These are phyloP conservation scores for Pandion haliaetus DNA, from an alignment of 2,113 vertebrate species.

Conservation along the genomic window DNA sequence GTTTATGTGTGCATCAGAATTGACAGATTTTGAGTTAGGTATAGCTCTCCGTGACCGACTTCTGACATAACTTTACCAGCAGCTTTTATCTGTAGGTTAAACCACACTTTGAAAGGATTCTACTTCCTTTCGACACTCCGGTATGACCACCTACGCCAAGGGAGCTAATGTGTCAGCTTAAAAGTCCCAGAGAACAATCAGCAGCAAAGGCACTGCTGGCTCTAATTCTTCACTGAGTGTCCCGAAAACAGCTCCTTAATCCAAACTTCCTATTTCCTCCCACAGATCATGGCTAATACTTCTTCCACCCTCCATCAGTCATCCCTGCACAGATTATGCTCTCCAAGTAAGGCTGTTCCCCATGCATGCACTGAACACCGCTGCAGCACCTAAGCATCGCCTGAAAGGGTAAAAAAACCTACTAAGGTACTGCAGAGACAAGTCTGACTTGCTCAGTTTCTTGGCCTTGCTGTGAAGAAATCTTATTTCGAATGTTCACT, in stretches of 20 bases:
- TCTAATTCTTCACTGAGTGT: background rate
- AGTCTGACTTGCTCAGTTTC: background rate
- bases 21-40: background rate
- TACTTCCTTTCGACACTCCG: background rate
- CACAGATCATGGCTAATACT: background rate
- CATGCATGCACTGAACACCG: background rate
- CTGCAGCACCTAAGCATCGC: accelerated
- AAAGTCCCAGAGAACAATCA: background rate
- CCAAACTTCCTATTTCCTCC: background rate
- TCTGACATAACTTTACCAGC: background rate
- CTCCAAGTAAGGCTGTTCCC: background rate
- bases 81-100: background rate
- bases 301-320: background rate
- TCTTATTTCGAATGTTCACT: background rate
- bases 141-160: background rate
- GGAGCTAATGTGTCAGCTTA: background rate
- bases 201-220: background rate
- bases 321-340: background rate
- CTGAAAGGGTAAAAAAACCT: background rate
- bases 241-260: background rate
- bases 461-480: background rate
- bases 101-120: background rate
- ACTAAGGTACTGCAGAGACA: background rate
- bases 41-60: background rate
- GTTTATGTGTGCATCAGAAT: background rate